These are phyloP conservation scores for Agrotis segetum DNA, from an alignment of 2,888 invertebrate genomes.

Conservation along the genomic window DNA sequence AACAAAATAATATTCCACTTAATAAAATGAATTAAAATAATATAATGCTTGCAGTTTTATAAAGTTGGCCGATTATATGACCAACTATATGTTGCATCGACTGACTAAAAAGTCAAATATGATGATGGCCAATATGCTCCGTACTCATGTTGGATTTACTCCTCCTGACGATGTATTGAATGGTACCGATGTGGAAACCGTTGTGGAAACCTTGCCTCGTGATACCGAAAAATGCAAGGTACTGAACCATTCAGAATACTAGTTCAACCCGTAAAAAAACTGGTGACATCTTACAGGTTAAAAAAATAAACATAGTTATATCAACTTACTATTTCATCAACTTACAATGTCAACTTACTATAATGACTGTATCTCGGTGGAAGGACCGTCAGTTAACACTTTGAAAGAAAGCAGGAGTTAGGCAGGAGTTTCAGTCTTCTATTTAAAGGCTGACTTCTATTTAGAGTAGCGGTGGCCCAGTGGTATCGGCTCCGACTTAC, in stretches of 20 bases:
- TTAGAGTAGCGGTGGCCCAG: no score
- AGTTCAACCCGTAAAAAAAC: no score
- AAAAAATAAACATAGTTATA: no score
- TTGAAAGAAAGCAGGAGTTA: no score
- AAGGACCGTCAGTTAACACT: no score
- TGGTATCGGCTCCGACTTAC: no score
- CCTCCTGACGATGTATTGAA: constrained; percentile 86
- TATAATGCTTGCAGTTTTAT: constrained; percentile 91
- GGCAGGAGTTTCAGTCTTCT: no score
- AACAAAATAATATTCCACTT: background rate
- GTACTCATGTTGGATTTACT: constrained; percentile 88
- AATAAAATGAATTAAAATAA: background rate
- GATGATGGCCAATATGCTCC: constrained; percentile 90
- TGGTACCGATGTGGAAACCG: constrained; percentile 83
- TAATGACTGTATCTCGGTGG: no score
- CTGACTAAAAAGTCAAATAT: constrained; percentile 92
- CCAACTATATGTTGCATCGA: constrained; percentile 92
- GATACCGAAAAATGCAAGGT: constrained; percentile 86
- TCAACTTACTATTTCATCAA: no score
- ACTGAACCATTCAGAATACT: constrained; percentile 3
- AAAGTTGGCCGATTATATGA: constrained; percentile 93
- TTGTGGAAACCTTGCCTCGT: constrained; percentile 88
- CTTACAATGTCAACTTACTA: no score
- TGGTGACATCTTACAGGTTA: no score
- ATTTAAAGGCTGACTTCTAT: no score